phyloP scores from a whole-genome alignment of 2,113 vertebrate genomes.

The Piaya cayana region DNA sequence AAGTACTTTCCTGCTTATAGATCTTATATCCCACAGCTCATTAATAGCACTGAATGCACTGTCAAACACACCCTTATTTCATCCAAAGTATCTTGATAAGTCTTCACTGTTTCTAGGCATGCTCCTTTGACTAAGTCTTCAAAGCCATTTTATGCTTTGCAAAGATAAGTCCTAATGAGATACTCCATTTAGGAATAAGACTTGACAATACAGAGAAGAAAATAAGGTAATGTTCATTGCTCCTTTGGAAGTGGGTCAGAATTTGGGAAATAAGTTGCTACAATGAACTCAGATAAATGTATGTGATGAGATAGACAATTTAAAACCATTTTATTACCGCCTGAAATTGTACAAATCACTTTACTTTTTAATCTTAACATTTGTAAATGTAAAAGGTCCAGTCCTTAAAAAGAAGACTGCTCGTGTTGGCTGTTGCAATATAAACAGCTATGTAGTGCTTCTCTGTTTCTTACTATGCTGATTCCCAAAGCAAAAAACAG shows the following conservation, averaged over 20 bases:
- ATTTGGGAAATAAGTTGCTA: background rate
- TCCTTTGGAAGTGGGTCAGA: background rate
- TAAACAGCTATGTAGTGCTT: accelerated
- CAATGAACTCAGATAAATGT: background rate
- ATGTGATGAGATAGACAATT: background rate
- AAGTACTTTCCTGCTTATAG: background rate
- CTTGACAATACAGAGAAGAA: background rate
- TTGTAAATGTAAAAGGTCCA: background rate
- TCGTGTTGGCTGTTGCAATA: background rate
- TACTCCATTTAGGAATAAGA: background rate
- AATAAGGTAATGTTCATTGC: background rate
- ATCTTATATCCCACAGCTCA: background rate
- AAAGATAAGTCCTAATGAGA: background rate
- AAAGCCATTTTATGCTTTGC: background rate
- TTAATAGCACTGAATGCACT: background rate
- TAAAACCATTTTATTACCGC: background rate
- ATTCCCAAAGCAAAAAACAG: background rate
- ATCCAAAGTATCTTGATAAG: background rate
- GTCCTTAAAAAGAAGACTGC: background rate
- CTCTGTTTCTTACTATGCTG: background rate
- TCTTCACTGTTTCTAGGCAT: background rate
- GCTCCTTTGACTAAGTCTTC: background rate
- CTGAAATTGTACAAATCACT: background rate
- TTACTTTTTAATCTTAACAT: background rate
- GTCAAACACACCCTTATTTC: background rate